phyloP scores from a whole-genome alignment of 37 sponge, comb jelly and placozoan species.

The Aphrocallistes beatrix region DNA sequence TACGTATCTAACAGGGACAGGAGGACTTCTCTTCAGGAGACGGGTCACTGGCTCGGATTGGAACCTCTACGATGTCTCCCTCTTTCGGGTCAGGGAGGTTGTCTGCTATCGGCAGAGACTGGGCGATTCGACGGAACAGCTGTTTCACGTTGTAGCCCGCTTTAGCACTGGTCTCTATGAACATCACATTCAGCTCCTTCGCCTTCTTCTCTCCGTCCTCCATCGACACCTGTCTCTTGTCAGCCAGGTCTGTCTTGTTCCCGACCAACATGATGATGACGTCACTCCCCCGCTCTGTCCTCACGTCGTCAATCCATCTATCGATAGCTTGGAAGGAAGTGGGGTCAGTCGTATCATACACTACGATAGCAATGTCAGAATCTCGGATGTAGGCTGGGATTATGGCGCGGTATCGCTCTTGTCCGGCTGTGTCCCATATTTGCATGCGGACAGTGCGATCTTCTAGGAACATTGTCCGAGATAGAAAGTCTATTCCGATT shows the following conservation, averaged over 20 bases:
- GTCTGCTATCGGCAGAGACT: neutral
- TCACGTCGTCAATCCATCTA: constrained; percentile 95
- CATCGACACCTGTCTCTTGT: constrained; percentile 94
- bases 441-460: constrained; percentile 97
- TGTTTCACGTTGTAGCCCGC: constrained; percentile 99
- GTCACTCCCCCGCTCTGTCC: constrained; percentile 89
- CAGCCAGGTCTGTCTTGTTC: constrained; percentile 96
- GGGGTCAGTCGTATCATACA: constrained; percentile 95
- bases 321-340: constrained; percentile 88
- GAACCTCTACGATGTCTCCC: neutral
- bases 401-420: constrained; percentile 92
- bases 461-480: constrained; percentile 97
- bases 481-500: constrained; percentile 97
- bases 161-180: constrained; percentile 99
- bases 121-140: constrained; percentile 32
- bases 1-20: neutral
- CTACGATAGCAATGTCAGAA: constrained; percentile 96
- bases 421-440: constrained; percentile 98
- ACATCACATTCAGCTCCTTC: constrained; percentile 95
- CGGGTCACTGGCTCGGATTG: neutral
- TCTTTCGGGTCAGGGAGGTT: neutral
- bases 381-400: constrained; percentile 97
- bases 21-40: neutral
- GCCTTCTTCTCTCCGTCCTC: constrained; percentile 98
- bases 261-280: constrained; percentile 99